Base-by-base conservation (phyloP, 2,113 vertebrate genomes). In the Cynopterus brachyotis region DNA sequence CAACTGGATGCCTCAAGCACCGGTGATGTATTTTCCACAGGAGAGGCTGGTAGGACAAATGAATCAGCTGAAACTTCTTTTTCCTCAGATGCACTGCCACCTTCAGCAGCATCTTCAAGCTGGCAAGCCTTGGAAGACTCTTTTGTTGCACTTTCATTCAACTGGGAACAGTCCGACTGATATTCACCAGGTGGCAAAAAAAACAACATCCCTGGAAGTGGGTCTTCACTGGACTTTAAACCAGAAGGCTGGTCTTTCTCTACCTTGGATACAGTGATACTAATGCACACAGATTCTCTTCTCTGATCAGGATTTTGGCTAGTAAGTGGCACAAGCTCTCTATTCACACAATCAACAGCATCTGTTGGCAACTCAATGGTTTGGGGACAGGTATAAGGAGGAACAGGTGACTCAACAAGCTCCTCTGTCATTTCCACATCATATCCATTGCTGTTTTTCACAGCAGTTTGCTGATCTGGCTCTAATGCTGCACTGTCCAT, bases 141-240 rank as follows among this genome's bases (percentile, higher is more conserved):
- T 22, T 69, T 88, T 66, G 64, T 19, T 76, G 84, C 42, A 13
- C 69, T n/a, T 73, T 97, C 97, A 69, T 0, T 67, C 1, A 19
- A 75, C 0, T 79, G 97, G 53, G 96, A 94, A 24, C 84, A 95
- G 76, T 96, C 85, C 0, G 3, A 92, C 86, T 96, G 60, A 0
- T 86, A 93, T 22, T 97, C 98, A 45, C 96, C 96, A 5, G 97
- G 94, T 6, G 96, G 97, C 73, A 98, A 97, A 69, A 99, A 98
- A 92, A 99, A 99, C 87, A 99, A 94, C 97, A 99, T 98, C 95
- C 99, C 99, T 0, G 99, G 99, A 66, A 98, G 98, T 0, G 98
- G 98, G 84, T 99, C 99, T 75, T 98, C 98, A 22, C 95, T 85
- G 24, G 95, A 10, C 3, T 59, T 2, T 2, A 94, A 50, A 73